Base-by-base conservation (phyloP, 2,888 invertebrate genomes). In the Sepioteuthis lessoniana region DNA sequence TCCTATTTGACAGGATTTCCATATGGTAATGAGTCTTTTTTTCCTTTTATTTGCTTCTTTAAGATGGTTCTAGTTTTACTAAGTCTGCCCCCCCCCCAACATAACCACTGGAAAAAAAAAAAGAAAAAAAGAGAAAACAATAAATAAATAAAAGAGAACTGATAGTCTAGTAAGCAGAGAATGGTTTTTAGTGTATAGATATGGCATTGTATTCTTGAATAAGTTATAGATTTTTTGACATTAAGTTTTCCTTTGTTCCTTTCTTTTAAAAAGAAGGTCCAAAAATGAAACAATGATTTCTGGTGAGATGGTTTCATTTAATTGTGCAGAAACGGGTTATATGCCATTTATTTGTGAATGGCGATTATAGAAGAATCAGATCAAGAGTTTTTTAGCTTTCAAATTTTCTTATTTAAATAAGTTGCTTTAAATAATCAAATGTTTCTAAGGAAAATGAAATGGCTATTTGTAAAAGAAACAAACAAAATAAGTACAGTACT, bases 1-100 rank as follows among this genome's bases (percentile, higher is more conserved):
- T 76, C 76, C 76, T 76, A 76, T 76, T 76, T 76, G 76, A n/a
- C 76, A 76, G 76, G 76, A 76, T 76, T 76, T 76, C 76, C 76
- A 76, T 76, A 76, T n/a, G 76, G 76, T 76, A 76, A 76, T 76
- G 76, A 76, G 76, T 2, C 10, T 76, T 76, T n/a, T 76, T 76
- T 16, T 76, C 76, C n/a, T 76, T 76, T 76, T n/a, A 35, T n/a
- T 76, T 76, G 16, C n/a, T 76, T 76, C n/a, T 76, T 76, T n/a
- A 76, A 76, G 76, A 76, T 35, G n/a, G n/a, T 76, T 35, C 76
- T 76, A 4, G 76, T 76, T 76, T 76, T 76, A n/a, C n/a, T n/a
- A 76, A 76, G 76, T 76, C 76, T n/a, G 10, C 76, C n/a, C n/a
- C 76, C 13, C 31, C 0, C n/a, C 19, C 16, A 42, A 42, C 42